A percentile compares a stretch with the other conserved stretches of the same genome.
Conservation (phyloP, 2,797 vertebrate species). For the Fratercula arctica region DNA sequence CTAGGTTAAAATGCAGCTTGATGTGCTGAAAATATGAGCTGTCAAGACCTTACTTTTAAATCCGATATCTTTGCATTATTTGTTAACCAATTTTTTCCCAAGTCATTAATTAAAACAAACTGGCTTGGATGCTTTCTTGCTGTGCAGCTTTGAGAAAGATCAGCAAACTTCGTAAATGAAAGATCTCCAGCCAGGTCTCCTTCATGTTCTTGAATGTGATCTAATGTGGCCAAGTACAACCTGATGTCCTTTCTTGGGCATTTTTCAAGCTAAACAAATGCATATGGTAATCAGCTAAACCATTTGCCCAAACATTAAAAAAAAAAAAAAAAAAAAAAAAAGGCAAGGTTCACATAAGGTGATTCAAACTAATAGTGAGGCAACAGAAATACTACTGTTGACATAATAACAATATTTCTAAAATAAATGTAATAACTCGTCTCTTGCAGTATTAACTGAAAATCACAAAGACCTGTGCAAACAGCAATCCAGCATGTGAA, state of each 20-base stretch:
- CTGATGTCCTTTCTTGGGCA: background rate
- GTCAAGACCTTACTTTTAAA: background rate
- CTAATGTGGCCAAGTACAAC: background rate
- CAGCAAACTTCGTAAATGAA: background rate
- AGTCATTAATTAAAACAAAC: background rate
- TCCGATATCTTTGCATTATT: background rate
- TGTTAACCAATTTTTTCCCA: conserved; percentile 2
- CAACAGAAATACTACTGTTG: background rate
- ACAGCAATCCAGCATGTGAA: background rate
- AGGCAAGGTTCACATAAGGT: background rate
- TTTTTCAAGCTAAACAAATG: background rate
- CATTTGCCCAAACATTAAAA: background rate
- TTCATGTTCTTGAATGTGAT: background rate
- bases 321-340: background rate
- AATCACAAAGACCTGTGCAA: background rate
- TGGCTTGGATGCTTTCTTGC: background rate
- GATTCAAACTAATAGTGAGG: background rate
- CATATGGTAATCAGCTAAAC: background rate
- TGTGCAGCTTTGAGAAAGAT: background rate
- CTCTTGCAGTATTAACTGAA: background rate
- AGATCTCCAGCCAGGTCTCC: background rate
- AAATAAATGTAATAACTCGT: background rate
- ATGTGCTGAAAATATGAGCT: background rate
- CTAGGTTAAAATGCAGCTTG: background rate
- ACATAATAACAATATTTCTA: background rate